Conservation (phyloP, 2,113 vertebrate species). For the Tachysurus vachellii region DNA sequence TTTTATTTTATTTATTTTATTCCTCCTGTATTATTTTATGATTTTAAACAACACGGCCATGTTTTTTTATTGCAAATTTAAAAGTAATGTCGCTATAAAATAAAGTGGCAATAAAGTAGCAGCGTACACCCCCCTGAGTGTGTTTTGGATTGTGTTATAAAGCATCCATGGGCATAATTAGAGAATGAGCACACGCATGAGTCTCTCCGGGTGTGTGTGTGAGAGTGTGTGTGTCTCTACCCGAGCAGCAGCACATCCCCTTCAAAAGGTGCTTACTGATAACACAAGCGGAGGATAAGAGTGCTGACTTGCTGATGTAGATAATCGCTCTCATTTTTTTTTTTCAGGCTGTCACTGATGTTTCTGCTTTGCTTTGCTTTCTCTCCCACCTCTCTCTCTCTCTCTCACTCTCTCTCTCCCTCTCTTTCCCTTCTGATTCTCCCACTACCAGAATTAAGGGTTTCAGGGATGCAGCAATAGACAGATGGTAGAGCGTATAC, state of each 20-base stretch:
- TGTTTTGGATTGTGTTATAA: constrained; percentile 22
- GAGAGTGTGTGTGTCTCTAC: constrained; percentile 17
- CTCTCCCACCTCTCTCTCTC: constrained; percentile 19
- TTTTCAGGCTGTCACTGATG: constrained; percentile 32
- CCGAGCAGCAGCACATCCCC: constrained; percentile 23
- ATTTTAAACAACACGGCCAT: not conserved
- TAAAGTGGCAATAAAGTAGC: constrained; percentile 19
- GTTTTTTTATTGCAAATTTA: not conserved
- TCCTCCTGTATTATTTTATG: not conserved
- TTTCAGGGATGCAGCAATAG: constrained; percentile 15
- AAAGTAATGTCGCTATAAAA: not conserved
- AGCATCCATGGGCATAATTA: constrained; percentile 14
- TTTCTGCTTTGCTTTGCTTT: constrained; percentile 46
- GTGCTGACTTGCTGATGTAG: constrained; percentile 52
- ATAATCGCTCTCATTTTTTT: constrained; percentile 52
- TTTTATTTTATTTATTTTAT: not conserved
- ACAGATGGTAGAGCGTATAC: constrained; percentile 25
- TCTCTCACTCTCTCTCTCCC: constrained; percentile 1
- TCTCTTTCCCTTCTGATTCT: not conserved
- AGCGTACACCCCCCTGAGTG: not conserved
- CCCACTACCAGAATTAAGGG: constrained; percentile 2
- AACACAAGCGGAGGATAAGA: constrained; percentile 42
- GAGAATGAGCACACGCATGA: not conserved
- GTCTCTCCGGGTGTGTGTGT: not conserved
- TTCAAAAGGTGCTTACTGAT: constrained; percentile 49